Base-by-base conservation (phyloP, 2,113 vertebrate genomes). In the Xiphophorus hellerii region DNA sequence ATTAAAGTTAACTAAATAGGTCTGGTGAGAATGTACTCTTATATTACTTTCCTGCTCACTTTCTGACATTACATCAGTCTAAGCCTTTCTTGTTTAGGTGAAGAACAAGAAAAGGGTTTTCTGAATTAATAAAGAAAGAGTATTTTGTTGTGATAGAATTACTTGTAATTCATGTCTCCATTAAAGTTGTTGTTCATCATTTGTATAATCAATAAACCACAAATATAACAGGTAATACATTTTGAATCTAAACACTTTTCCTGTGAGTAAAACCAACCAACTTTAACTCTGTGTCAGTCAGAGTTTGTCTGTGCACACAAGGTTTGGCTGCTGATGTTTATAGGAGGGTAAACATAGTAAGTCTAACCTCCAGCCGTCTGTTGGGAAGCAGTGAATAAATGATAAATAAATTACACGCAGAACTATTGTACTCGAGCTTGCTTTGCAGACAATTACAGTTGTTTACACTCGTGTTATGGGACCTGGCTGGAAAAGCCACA, bases 381-480 rank as follows among this genome's bases (percentile, higher is more conserved):
- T 73, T 83, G 75, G 71, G 74, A 78, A 69, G 29, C 54, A 29
- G 78, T 86, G 78, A 90, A 92, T 91, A 91, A 82, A 85, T 89
- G 79, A 87, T 90, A 90, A 80, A 87, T 89, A 87, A 89, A 90
- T 89, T 82, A 92, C 87, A 85, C 63, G 0, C 48, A 66, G 73
- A 77, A 76, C 83, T 58, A 71, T 37, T 84, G 84, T 84, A 78
- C 74, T 84, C 35, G 66, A n/a, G 80, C 81, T 84, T 87, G 83
- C 83, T 88, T 79, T 83, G 61, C 83, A 65, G 76, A 80, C 80
- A 84, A 88, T 85, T 84, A 74, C 85, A 85, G 87, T 90, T 92
- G 92, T 92, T 92, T 93, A 88, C 89, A 86, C 66, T 73, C 39
- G 78, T 73, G 73, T 72, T 44, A n/a, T 63, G 67, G 76, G 74